phyloP scores from a whole-genome alignment of 2,113 vertebrate species.

The Brachypodius melanocephalos region DNA sequence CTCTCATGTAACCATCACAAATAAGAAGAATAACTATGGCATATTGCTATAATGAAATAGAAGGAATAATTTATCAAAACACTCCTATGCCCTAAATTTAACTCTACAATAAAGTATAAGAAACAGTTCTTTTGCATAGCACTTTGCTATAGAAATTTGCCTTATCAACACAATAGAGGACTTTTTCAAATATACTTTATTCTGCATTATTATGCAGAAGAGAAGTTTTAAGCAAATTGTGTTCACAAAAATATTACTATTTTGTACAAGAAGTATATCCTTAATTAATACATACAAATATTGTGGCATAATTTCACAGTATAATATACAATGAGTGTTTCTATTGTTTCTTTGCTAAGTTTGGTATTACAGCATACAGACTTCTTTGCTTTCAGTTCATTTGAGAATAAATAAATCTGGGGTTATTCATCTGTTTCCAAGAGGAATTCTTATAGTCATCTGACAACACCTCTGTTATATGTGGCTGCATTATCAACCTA shows the following conservation, averaged over 20 bases:
- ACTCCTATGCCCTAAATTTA: background rate
- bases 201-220: background rate
- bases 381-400: background rate
- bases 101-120: background rate
- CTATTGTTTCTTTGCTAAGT: background rate
- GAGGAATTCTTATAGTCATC: background rate
- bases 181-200: background rate
- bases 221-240: background rate
- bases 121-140: background rate
- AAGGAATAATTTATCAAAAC: background rate
- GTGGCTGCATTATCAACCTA: background rate
- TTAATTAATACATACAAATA: background rate
- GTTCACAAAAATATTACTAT: background rate
- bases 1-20: background rate
- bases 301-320: background rate
- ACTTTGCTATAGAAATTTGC: background rate
- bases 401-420: background rate
- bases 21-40: background rate
- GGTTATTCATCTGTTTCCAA: background rate
- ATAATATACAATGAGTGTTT: background rate
- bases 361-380: background rate
- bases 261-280: background rate
- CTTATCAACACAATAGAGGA: background rate
- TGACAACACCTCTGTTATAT: background rate
- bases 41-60: background rate